Evolutionary conservation across 1,140 invertebrate species (phyloP).

Genomic region (Anastrepha obliqua): DNA sequence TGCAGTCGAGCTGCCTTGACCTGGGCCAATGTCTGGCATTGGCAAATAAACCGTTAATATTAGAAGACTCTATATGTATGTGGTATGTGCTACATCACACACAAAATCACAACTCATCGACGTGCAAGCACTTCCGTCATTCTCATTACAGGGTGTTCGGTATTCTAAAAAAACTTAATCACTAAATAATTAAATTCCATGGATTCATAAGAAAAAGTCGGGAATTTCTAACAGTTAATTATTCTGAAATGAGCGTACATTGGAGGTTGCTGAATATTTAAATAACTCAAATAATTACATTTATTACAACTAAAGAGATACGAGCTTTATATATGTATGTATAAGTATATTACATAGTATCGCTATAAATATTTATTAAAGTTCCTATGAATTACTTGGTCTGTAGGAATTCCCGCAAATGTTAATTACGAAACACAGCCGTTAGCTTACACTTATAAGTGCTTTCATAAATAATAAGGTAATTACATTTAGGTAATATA

Average conservation of each 20-base stretch:
- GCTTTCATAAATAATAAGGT: neutral
- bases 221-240: neutral
- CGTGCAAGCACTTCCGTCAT: neutral
- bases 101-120: neutral
- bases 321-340: neutral
- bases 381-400: neutral
- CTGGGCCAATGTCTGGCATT: constrained; percentile 24
- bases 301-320: neutral
- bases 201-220: neutral
- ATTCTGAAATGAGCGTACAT: neutral
- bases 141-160: neutral
- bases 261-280: neutral
- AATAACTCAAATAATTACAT: neutral
- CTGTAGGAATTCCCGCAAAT: too few relatives aligned
- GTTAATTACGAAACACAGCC: neutral
- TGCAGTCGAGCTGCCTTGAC: neutral
- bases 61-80: neutral
- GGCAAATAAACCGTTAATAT: constrained; percentile 1
- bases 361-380: neutral
- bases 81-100: neutral
- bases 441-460: neutral
- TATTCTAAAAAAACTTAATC: neutral
- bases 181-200: neutral
- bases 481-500: neutral
- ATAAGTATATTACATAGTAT: neutral